These are phyloP conservation scores for Trogon melanurus DNA, from an alignment of 2,113 vertebrate species.

Conservation along the genomic window DNA sequence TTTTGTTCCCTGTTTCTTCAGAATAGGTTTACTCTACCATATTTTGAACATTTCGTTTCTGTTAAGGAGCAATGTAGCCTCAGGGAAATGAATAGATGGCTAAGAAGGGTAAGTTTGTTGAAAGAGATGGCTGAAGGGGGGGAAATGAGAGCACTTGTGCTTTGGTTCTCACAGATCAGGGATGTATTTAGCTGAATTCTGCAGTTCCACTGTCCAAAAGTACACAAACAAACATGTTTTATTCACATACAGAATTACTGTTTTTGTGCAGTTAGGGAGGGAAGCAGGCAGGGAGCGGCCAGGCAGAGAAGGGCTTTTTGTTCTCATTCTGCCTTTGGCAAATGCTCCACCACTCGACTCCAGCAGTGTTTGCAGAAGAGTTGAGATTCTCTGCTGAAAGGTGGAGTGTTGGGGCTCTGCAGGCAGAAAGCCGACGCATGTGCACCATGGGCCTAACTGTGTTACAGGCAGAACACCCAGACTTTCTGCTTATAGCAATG, in stretches of 20 bases:
- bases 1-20: background rate
- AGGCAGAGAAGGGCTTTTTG: conserved; percentile 23
- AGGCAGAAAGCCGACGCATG: background rate
- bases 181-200: background rate
- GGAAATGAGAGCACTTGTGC: background rate
- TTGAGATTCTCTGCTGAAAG: conserved; percentile 13
- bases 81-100: background rate
- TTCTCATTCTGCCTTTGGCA: conserved; percentile 37
- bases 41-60: background rate
- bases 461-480: background rate
- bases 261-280: background rate
- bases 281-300: conserved; percentile 17
- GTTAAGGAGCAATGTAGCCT: background rate
- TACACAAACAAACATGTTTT: conserved; percentile 8
- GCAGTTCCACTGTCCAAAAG: background rate
- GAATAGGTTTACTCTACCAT: background rate
- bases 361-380: background rate
- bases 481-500: background rate
- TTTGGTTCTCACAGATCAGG: background rate
- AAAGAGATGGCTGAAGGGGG: background rate
- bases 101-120: background rate
- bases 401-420: background rate
- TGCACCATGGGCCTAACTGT: background rate
- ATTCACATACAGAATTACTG: conserved; percentile 8
- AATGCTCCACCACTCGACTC: background rate